A percentile compares a stretch with the other conserved stretches of the same genome.
Conservation (phyloP, 2,113 vertebrate genomes). For the Salvelinus namaycush region DNA sequence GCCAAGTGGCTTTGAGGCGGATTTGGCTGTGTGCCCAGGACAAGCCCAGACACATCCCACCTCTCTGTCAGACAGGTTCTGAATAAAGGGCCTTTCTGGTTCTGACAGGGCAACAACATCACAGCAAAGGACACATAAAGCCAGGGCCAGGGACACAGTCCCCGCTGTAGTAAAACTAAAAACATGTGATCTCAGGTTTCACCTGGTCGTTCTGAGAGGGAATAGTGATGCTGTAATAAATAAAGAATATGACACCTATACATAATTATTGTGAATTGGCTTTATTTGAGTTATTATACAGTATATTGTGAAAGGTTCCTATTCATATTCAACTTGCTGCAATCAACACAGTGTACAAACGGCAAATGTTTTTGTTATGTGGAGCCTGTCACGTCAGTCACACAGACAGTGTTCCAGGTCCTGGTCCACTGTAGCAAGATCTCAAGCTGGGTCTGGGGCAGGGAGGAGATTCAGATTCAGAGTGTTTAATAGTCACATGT, state of each 20-base stretch:
- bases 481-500: no score
- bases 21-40: slow-evolving; percentile 26
- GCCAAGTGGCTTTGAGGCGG: slow-evolving; percentile 28
- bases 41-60: slow-evolving; percentile 16
- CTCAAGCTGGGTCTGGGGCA: no score
- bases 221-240: not conserved
- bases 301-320: not conserved
- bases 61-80: slow-evolving; percentile 8
- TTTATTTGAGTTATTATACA: not conserved
- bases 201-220: not conserved
- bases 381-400: not conserved
- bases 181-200: no score
- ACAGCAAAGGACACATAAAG: not conserved
- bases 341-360: not conserved
- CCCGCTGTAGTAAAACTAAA: no score
- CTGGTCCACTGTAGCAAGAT: not conserved
- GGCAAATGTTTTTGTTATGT: not conserved
- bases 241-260: not conserved
- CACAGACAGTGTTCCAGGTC: not conserved
- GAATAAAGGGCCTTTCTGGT: slow-evolving; percentile 3
- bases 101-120: not conserved
- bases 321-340: not conserved
- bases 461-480: no score
- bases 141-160: no score
- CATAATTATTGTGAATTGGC: not conserved